These are phyloP conservation scores for Mythimna lalbum DNA, from an alignment of 2,888 invertebrate genomes.

Conservation along the genomic window DNA sequence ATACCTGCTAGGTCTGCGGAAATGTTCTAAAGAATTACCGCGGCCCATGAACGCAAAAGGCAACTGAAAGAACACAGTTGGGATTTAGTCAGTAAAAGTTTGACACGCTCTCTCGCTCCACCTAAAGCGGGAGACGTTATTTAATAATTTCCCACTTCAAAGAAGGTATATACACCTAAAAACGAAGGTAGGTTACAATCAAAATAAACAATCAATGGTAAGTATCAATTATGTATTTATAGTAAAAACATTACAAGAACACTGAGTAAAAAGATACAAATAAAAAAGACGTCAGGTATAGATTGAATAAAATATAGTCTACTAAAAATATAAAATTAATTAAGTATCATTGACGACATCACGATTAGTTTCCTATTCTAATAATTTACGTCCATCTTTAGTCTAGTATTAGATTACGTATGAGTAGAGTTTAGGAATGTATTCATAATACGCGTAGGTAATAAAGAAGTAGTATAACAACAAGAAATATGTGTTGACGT, in stretches of 20 bases:
- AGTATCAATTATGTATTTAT: constrained; percentile 52
- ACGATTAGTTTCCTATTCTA: constrained; percentile 14
- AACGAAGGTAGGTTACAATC: constrained; percentile 19
- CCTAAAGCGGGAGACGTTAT: too few relatives aligned
- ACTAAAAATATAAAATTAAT: constrained; percentile 8
- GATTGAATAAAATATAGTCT: constrained; percentile 1
- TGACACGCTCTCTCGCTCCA: too few relatives aligned
- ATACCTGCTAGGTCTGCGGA: too few relatives aligned
- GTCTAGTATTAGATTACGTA: not conserved
- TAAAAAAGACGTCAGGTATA: not conserved
- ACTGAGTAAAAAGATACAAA: constrained; percentile 28
- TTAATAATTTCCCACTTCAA: too few relatives aligned
- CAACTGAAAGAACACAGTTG: too few relatives aligned
- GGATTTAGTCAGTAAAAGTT: too few relatives aligned
- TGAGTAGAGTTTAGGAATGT: constrained; percentile 33
- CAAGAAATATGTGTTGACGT: constrained; percentile 9
- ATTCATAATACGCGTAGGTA: constrained; percentile 15
- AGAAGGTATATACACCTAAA: not conserved
- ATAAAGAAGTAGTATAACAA: not conserved
- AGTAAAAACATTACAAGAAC: constrained; percentile 26
- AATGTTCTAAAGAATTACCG: too few relatives aligned
- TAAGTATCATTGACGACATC: constrained; percentile 16
- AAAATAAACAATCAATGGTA: constrained; percentile 53
- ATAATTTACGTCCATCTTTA: constrained; percentile 6
- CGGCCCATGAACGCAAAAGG: too few relatives aligned